Percentiles rank a stretch among this genome's conserved stretches.
These are phyloP conservation scores for Phymorhynchus buccinoides DNA, from an alignment of 1,140 invertebrate genomes.

Conservation along the genomic window DNA sequence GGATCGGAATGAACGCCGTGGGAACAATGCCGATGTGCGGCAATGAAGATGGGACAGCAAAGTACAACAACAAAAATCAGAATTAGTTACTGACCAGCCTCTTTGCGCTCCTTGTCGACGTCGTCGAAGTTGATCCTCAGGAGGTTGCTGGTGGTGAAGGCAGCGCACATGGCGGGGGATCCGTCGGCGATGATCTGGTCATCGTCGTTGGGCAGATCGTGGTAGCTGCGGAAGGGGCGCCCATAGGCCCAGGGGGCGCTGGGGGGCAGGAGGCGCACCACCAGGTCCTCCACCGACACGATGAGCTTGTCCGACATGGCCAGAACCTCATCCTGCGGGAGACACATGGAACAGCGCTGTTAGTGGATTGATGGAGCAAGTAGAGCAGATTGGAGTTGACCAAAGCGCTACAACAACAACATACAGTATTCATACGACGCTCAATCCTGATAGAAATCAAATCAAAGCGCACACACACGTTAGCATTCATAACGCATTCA, in stretches of 20 bases:
- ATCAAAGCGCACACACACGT: too few relatives aligned
- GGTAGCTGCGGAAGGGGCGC: neutral
- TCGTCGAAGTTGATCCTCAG: conserved; percentile 15
- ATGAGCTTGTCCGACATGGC: conserved; percentile 38
- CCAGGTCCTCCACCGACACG: conserved; percentile 25
- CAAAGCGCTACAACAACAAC: neutral
- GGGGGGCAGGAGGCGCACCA: neutral
- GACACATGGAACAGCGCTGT: neutral
- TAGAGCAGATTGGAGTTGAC: too few relatives aligned
- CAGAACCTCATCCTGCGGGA: conserved; percentile 35
- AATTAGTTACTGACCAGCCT: neutral
- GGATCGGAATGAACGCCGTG: too few relatives aligned
- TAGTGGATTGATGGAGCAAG: too few relatives aligned
- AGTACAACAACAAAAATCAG: too few relatives aligned
- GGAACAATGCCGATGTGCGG: too few relatives aligned
- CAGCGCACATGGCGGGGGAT: neutral
- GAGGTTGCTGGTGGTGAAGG: conserved; percentile 22
- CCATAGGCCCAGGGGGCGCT: conserved; percentile 6
- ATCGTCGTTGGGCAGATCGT: conserved; percentile 29
- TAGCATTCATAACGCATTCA: too few relatives aligned
- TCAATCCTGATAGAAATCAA: too few relatives aligned
- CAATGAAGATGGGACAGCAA: too few relatives aligned
- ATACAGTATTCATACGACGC: too few relatives aligned
- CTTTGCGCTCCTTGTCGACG: conserved; percentile 29
- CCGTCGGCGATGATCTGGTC: neutral